phyloP scores from a whole-genome alignment of 2,797 vertebrate genomes.

The Gobionotothen gibberifrons region DNA sequence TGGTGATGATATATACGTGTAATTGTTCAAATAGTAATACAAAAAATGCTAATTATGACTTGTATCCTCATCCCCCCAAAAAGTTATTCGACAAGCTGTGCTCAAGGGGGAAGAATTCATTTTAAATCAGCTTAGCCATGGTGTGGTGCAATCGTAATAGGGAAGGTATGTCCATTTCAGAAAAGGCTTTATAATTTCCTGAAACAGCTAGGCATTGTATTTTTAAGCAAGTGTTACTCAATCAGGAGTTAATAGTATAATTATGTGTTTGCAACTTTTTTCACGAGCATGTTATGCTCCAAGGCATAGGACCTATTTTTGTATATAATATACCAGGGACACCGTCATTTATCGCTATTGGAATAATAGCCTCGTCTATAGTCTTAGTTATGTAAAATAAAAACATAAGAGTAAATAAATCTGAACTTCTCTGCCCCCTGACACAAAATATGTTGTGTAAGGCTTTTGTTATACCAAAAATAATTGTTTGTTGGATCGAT shows the following conservation, averaged over 20 bases:
- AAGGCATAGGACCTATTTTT: not conserved
- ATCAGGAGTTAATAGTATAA: not conserved
- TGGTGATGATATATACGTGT: not conserved
- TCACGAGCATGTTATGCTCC: not conserved
- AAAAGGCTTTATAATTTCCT: not conserved
- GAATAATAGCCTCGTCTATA: too few species aligned
- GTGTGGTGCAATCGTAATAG: not conserved
- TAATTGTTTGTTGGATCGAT: not conserved
- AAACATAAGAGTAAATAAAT: too few species aligned
- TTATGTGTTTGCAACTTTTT: not conserved
- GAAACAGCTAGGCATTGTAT: not conserved
- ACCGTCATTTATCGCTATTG: too few species aligned
- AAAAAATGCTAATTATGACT: not conserved
- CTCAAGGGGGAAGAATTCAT: not conserved
- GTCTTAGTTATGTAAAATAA: too few species aligned
- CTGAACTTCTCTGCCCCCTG: too few species aligned
- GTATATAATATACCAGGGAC: too few species aligned
- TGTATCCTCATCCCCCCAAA: not conserved
- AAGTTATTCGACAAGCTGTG: slow-evolving; percentile 10
- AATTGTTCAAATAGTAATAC: not conserved
- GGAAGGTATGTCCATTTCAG: too few species aligned
- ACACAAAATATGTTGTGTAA: not conserved
- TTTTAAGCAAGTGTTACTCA: not conserved
- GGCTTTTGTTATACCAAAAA: not conserved
- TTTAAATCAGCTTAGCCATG: not conserved